Base-by-base conservation (phyloP, 2,888 invertebrate genomes). In the Parelbella ahira region DNA sequence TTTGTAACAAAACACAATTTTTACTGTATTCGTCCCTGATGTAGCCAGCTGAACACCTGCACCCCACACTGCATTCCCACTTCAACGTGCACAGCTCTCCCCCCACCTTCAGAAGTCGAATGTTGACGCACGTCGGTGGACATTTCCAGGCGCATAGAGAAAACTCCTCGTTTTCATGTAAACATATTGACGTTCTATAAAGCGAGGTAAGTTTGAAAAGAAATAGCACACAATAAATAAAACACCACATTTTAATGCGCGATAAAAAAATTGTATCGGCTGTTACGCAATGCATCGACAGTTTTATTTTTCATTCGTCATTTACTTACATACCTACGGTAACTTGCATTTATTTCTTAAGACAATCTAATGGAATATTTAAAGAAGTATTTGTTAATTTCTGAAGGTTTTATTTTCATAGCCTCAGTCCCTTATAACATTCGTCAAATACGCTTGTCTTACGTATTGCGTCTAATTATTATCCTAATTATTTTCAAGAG, bases 21-120 rank as follows among this genome's bases (percentile, higher is more conserved):
- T 80, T 79, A 25, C 64, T 65, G 49, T 72, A 71, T 53, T 86
- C 86, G 21, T 87, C 79, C 19, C 70, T 55, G 9, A 87, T 45
- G 50, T 56, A 80, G 0, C 86, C 87, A 0, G 81, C 63, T 0
- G 71, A 56, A 42, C 87, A 86, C 4, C 73, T 67, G 32, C 86
- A 86, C 0, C 86, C 84, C 2, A 83, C 68, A 1, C 56, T 60
- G 43, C 87, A 87, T 36, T 77, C 76, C 83, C 82, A 86, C 4
- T 62, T 54, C n/a, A 59, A 54, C 0, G 75, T 65, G 37, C 86
- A 87, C 0, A 54, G 18, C 0, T 44, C 39, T 0, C 44, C 36
- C 0, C 47, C 54, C 29, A 6, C 30, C 0, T 55, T 37, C 34
- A 83, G 32, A 15, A 78, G 41, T 9, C 54, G 60, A 43, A 82